Evolutionary conservation across 2,888 invertebrate species (phyloP).

Genomic region (Tridacna crocea): DNA sequence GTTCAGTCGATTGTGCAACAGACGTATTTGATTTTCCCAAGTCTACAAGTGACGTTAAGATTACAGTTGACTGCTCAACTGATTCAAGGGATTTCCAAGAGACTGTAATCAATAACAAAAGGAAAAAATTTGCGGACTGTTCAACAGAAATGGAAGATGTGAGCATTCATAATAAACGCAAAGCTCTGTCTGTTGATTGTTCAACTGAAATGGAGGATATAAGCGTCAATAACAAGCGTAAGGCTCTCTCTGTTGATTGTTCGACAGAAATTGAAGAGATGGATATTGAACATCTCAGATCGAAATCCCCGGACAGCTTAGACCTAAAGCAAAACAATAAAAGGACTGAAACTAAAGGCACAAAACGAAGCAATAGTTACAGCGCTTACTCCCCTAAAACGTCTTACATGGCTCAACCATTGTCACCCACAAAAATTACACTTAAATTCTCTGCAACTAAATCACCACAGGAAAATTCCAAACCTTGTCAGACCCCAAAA

Average conservation of each 20-base stretch:
- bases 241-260: conserved; percentile 50
- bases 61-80: conserved; percentile 51
- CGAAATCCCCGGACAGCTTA: conserved; percentile 38
- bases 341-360: conserved; percentile 42
- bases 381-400: conserved; percentile 46
- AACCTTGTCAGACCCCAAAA: conserved; percentile 14
- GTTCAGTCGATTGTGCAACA: conserved; percentile 49
- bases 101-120: conserved; percentile 30
- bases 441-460: conserved; percentile 42
- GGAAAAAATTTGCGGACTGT: conserved; percentile 35
- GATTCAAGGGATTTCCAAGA: conserved; percentile 49
- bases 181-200: conserved; percentile 40
- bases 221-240: conserved; percentile 40
- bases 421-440: conserved; percentile 60
- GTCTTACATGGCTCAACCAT: conserved; percentile 51
- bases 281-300: conserved; percentile 29
- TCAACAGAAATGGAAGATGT: conserved; percentile 47
- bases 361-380: conserved; percentile 51
- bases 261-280: conserved; percentile 40
- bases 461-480: conserved; percentile 36
- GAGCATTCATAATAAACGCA: conserved; percentile 30
- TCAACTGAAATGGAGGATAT: conserved; percentile 29
- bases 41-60: conserved; percentile 22
- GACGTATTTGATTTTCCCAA: conserved; percentile 56
- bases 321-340: conserved; percentile 29